Percentiles rank a stretch among this genome's conserved stretches.
Conservation (phyloP, 2,797 vertebrate genomes). For the Phataginus tricuspis region DNA sequence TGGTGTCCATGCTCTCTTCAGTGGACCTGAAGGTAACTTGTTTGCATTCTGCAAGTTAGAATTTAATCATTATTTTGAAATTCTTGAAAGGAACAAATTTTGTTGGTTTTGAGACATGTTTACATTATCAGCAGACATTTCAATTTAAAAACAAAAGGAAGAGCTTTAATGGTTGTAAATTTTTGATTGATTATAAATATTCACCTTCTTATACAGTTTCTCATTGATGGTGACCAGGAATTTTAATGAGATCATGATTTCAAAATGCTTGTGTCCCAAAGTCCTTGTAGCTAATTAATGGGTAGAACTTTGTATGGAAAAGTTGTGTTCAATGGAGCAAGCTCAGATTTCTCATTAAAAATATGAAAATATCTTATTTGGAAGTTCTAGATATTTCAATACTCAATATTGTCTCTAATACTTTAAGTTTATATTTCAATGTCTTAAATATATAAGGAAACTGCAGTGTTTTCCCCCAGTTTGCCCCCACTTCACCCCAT, state of each 20-base stretch:
- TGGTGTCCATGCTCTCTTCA: not conserved
- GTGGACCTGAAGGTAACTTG: not conserved
- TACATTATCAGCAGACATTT: not conserved
- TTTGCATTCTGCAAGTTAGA: not conserved
- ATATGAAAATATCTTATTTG: slow-evolving; percentile 27
- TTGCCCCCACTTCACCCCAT: not conserved
- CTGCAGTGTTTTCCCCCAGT: not conserved
- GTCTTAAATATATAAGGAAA: not conserved
- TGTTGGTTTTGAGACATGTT: slow-evolving; percentile 9
- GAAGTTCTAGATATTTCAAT: slow-evolving; percentile 2
- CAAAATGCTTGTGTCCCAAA: not conserved
- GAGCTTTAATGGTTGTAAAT: not conserved
- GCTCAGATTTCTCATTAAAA: slow-evolving; percentile 22
- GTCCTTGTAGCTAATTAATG: not conserved
- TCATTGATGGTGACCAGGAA: not conserved
- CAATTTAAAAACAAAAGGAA: not conserved
- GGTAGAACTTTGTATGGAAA: not conserved
- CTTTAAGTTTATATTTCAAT: not conserved
- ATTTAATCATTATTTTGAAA: slow-evolving; percentile 45
- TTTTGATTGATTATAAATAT: slow-evolving; percentile 11
- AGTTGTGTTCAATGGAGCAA: not conserved
- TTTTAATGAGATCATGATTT: not conserved
- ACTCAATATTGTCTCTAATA: not conserved
- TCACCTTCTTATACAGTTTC: not conserved
- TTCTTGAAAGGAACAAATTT: not conserved